Conservation (phyloP, 2,113 vertebrate genomes). For the Emydocephalus ijimae region DNA sequence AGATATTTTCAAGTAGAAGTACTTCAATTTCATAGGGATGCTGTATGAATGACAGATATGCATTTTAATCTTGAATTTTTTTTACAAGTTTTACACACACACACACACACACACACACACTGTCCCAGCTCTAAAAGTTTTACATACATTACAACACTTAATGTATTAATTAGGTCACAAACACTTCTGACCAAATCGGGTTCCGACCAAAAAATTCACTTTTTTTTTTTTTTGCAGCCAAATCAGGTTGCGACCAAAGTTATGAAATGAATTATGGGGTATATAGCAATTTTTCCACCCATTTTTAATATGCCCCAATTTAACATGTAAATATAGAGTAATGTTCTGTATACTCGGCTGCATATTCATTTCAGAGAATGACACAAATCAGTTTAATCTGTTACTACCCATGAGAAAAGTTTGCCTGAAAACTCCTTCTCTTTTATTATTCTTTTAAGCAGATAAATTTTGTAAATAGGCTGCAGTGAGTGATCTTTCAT, state of each 20-base stretch:
- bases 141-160: too few species aligned
- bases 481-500: conserved; percentile 7
- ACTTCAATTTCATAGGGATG: background rate
- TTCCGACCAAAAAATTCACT: too few species aligned
- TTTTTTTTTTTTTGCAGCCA: too few species aligned
- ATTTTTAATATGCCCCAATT: background rate
- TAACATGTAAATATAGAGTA: background rate
- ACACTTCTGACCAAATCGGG: too few species aligned
- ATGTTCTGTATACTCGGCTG: background rate
- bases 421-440: background rate
- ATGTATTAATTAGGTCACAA: too few species aligned
- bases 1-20: background rate
- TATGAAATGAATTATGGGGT: too few species aligned
- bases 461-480: conserved; percentile 9
- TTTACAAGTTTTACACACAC: background rate
- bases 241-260: too few species aligned
- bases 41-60: background rate
- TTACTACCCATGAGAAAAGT: background rate
- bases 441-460: conserved; percentile 19
- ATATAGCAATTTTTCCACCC: background rate
- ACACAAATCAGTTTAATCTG: background rate
- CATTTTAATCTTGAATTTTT: background rate
- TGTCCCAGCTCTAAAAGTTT: background rate
- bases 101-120: background rate
- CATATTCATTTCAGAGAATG: background rate